Evolutionary conservation across 2,888 invertebrate genomes (phyloP).

Genomic region (Scaptomyza tumidula): DNA sequence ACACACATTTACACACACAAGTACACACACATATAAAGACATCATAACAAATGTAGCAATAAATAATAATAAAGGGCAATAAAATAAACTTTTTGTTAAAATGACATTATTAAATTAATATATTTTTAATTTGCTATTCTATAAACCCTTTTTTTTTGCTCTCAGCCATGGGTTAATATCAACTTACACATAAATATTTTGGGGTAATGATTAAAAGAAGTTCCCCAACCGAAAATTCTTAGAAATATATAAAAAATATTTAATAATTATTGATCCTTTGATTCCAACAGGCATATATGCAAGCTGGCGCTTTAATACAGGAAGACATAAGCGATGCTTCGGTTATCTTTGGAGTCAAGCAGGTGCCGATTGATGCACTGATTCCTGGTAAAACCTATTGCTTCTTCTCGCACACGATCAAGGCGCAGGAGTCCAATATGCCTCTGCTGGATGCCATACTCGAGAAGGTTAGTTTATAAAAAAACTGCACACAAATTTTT

Average conservation of each 20-base stretch:
- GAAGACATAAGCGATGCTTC: conserved; percentile 98
- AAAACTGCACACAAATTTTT: neutral
- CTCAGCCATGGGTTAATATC: no score
- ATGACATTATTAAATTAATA: no score
- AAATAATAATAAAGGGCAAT: no score
- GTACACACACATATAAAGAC: no score
- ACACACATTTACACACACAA: no score
- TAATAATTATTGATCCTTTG: neutral
- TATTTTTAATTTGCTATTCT: no score
- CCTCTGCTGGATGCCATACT: conserved; percentile 97
- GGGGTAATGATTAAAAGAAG: no score
- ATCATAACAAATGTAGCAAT: no score
- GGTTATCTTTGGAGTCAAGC: conserved; percentile 98
- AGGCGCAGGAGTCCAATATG: conserved; percentile 99
- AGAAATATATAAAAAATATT: neutral
- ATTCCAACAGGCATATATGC: conserved; percentile 90
- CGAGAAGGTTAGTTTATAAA: conserved; percentile 87
- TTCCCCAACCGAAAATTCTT: no score
- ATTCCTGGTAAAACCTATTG: conserved; percentile 99
- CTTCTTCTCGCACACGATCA: conserved; percentile 99
- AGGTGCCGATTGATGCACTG: conserved; percentile 92
- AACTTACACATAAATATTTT: no score
- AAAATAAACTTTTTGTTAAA: no score
- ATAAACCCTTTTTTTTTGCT: no score
- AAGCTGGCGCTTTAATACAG: conserved; percentile 95